Base-by-base conservation (phyloP, 2,888 invertebrate genomes). In the Odontomyia ornata region DNA sequence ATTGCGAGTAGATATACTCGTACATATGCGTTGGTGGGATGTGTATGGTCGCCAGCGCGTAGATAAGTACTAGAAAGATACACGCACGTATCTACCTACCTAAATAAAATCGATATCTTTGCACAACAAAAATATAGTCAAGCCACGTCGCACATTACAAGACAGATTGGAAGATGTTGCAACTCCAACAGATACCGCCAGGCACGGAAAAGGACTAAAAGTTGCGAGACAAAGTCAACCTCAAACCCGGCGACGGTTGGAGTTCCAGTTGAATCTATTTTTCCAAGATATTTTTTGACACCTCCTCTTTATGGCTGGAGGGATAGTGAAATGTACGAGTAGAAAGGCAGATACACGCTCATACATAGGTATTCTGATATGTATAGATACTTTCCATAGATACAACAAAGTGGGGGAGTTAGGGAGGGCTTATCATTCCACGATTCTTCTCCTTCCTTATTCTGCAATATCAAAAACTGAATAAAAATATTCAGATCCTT, bases 201-300 rank as follows among this genome's bases (percentile, higher is more conserved):
- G 28, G 64, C 30, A 28, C 64, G n/a, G 30, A 5, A 30, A 64
- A 64, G 64, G 64, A 64, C 64, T 64, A 30, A 64, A 13, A 23
- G 64, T 11, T 30, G 1, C n/a, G 64, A 23, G n/a, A 7, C 52
- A 27, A n/a, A 71, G 27, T 71, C 52, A 25, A 25, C 52, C 71
- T 71, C 71, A 71, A 47, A 11, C 60, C 23, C 46, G 47, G 23
- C 71, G 27, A 71, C 27, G 47, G 11, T 27, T 25, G 1, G 71
- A 47, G 71, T 71, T 27, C 23, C 4, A 47, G 71, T 43, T 71
- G 27, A 47, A 25, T 71, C 47, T 25, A 60, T 11, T 60, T 18
- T 67, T 67, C 25, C 47, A 47, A 71, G 47, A 71, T 25, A 71
- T n/a, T 71, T 30, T 71, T 71, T 71, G 71, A 71, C 71, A 71